Percentiles rank a stretch among this genome's conserved stretches.
Evolutionary conservation across 2,888 invertebrate species (phyloP).

Genomic region (Neria commutata): DNA sequence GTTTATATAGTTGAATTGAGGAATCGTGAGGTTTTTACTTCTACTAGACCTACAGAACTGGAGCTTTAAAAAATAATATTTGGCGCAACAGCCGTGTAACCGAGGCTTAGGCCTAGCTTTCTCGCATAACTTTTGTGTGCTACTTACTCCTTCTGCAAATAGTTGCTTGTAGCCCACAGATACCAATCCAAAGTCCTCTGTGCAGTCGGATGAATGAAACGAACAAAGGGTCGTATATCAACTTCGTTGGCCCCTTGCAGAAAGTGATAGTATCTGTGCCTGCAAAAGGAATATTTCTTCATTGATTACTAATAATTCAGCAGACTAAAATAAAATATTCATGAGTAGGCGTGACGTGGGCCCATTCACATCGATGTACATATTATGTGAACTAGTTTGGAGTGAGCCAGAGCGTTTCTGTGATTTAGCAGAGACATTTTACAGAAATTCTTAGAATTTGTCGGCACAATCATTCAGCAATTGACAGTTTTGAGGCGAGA

Average conservation of each 20-base stretch:
- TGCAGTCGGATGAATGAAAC: constrained; percentile 94
- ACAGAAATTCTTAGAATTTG: background rate
- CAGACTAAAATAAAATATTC: constrained; percentile 67
- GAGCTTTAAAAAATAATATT: too few species aligned
- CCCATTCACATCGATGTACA: constrained; percentile 96
- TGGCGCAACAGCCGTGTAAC: too few species aligned
- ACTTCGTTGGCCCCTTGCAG: constrained; percentile 92
- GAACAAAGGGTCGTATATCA: constrained; percentile 92
- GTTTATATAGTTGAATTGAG: too few species aligned
- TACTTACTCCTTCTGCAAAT: too few species aligned
- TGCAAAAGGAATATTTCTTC: too few species aligned
- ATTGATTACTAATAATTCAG: background rate
- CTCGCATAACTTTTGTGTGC: too few species aligned
- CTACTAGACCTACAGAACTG: too few species aligned
- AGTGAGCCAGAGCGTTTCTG: constrained; percentile 93
- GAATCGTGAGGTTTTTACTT: too few species aligned
- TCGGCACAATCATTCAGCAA: too few species aligned
- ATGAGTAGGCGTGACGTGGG: constrained; percentile 93
- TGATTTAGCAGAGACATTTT: constrained; percentile 19
- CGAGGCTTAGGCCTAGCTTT: too few species aligned
- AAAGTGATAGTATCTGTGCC: constrained; percentile 85
- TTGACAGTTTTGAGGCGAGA: too few species aligned
- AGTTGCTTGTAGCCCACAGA: constrained; percentile 81
- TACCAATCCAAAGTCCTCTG: constrained; percentile 88
- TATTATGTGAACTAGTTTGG: constrained; percentile 97